Base-by-base conservation (phyloP, 2,797 vertebrate species). In the Acropternis orthonyx region DNA sequence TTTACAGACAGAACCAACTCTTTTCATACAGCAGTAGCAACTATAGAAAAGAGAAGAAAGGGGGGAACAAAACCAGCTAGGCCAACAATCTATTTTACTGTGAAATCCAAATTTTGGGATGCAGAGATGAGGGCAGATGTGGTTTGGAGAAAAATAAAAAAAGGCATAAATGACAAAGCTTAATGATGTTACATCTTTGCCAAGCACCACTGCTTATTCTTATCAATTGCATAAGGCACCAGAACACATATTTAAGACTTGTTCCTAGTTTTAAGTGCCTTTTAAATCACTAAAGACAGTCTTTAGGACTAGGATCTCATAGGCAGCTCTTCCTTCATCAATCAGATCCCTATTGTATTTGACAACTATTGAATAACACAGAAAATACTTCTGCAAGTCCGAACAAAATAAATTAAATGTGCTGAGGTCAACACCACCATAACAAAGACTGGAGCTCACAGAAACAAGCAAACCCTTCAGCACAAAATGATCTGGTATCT, bases 371-470 rank as follows among this genome's bases (percentile, higher is more conserved):
- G 67, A 92, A 89, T 11, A 66, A 62, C 66, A 84, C 84, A 71
- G 52, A 71, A 9, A 58, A 51, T 41, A 36, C 59, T 82, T 88
- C 85, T 73, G 83, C 49, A 84, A 77, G 69, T 48, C 69, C 62
- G 56, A 91, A 75, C 74, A 85, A 78, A 91, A 73, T 48, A 92
- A 95, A 96, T 72, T 65, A 59, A 88, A 66, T n/a, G 34, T 59
- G 36, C 78, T 93, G 85, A 93, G 83, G 84, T 92, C 83, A 58
- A 88, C 26, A 37, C 26, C 26, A 43, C n/a, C 44, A 73, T 77
- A 90, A 87, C 68, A 67, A 37, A 80, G 62, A 89, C 13, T 26
- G 55, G 5, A 83, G 73, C 51, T 79, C 73, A 72, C 4, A 83
- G 78, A 82, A 78, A 67, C 52, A 55, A 91, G 62, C 23, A 89